Evolutionary conservation across 2,888 invertebrate genomes (phyloP), one percentile per base, ranked within the genome.

Genomic region (Tenthredo amoena): DNA sequence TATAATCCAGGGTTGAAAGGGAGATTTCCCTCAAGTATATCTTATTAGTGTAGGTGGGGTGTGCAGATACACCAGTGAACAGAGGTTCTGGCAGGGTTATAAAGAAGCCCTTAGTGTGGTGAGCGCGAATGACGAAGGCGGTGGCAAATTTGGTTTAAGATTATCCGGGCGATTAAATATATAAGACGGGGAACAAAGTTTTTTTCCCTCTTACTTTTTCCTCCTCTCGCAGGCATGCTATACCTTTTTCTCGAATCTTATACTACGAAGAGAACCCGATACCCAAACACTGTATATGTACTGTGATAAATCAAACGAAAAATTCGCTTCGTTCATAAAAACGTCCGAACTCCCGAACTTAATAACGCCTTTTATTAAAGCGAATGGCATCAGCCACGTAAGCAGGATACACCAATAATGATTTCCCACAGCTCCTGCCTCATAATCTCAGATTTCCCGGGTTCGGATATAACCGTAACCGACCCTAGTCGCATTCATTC

Each of bases 1-100:
- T 77, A 77, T 77, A 77, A 77, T 55, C 77, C 77, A 34, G 77
- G 55, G 50, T 55, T 77, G 77, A 55, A 55, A 77, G 77, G 77
- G 50, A 77, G 77, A 77, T 77, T 77, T 77, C 55, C 77, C 55
- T 55, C 31, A 40, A 55, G 77, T 55, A 50, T 50, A 77, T 55
- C 55, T 77, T 77, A 77, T 77, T 77, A 77, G 47, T 77, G 50
- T 55, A 76, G 31, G 50, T 55, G 34, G 50, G 77, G 77, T 77
- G 47, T 77, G 77, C n/a, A 40, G 47, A 77, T 50, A 76, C 50
- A 72, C 72, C 68, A 37, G 40, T 43, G 40, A 72, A 72, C 43
- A 43, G 37, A 37, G 72, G 31, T 31, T 77, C 55, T 55, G 26
- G 50, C 26, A 50, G 50, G 55, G 12, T 55, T 26, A 55, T 77